phyloP scores from a whole-genome alignment of 23 tunicate species.

The Aplidium turbinatum region DNA sequence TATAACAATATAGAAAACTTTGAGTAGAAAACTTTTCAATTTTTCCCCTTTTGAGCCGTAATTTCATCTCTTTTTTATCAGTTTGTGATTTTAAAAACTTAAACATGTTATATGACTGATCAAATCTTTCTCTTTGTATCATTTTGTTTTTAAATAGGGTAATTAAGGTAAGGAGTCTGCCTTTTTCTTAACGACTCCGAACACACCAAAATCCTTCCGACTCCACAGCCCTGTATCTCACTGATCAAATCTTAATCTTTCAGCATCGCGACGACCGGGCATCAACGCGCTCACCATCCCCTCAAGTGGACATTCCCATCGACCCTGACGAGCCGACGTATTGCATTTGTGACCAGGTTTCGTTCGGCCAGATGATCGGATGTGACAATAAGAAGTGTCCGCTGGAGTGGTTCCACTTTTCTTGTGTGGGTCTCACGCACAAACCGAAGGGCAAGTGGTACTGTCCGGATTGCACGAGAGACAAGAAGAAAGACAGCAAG shows the following conservation, averaged over 20 bases:
- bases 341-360: constrained; percentile 93
- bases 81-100: too few relatives aligned
- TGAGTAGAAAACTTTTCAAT: too few relatives aligned
- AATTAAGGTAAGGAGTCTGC: constrained; percentile 3
- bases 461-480: constrained; percentile 76
- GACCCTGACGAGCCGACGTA: constrained; percentile 98
- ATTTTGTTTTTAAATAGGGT: too few relatives aligned
- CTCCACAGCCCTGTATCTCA: background rate
- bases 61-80: too few relatives aligned
- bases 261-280: constrained; percentile 30
- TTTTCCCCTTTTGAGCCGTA: too few relatives aligned
- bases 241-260: background rate
- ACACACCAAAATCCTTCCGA: background rate
- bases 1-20: too few relatives aligned
- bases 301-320: constrained; percentile 71
- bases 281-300: constrained; percentile 57
- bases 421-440: constrained; percentile 77
- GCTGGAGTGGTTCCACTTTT: constrained; percentile 90
- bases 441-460: constrained; percentile 93
- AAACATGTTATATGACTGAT: too few relatives aligned
- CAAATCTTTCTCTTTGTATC: too few relatives aligned
- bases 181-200: background rate
- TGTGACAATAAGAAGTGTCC: constrained; percentile 95
- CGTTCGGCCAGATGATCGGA: constrained; percentile 96
- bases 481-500: constrained; percentile 40